Evolutionary conservation across 2,888 invertebrate genomes (phyloP), one percentile per base, ranked within the genome.

Genomic region (Sinohyriopsis cumingii): DNA sequence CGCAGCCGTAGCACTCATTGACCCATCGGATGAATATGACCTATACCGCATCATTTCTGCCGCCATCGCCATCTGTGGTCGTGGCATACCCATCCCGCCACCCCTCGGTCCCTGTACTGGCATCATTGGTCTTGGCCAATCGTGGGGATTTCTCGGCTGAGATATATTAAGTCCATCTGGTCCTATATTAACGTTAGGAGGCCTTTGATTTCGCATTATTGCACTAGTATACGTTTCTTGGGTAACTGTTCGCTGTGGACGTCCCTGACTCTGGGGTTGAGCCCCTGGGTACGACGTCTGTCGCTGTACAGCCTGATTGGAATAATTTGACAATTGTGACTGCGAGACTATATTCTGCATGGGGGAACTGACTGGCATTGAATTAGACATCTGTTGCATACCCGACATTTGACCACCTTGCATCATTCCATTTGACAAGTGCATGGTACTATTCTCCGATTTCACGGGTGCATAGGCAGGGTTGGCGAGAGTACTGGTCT

Each of bases 121-220:
- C 73, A 90, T 86, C 92, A 94, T 94, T 19, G 73, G 81, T n/a
- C 85, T 82, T 28, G 77, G 71, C 90, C 92, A 92, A 55, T 92
- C 92, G 55, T 89, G 88, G 24, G 92, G 79, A 60, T 91, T 89
- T 66, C 92, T 92, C 19, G 86, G 85, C 72, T 89, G 88, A 28
- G 89, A 87, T 60, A 90, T 89, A 77, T 90, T 90, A 63, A 92
- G 86, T 56, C 91, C 91, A 72, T 92, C 92, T 9, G 92, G 91
- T 56, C 92, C 92, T 54, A 92, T 91, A 77, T 91, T 92, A n/a
- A 92, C 92, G 88, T 93, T 92, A 24, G 93, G 92, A 78, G 92
- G 92, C 86, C 93, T 92, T 83, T 93, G 93, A 68, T 86, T 87
- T 33, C 88, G 80, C 87, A 88, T 85, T 61, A 88, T 83, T 72